Base-by-base conservation (phyloP, 2,113 vertebrate species). In the Otus sunia region DNA sequence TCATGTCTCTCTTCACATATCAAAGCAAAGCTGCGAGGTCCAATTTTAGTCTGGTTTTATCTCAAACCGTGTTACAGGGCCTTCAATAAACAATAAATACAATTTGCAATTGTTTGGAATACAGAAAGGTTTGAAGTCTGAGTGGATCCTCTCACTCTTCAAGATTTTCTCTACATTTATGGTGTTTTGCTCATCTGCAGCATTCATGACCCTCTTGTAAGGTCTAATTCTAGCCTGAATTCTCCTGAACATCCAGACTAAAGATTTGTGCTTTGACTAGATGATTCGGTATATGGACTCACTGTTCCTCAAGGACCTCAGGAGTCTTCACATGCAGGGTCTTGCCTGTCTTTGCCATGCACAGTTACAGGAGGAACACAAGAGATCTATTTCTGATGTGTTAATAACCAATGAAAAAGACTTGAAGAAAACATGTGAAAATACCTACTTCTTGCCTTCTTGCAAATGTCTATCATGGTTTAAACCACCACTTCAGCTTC, bases 401-500 rank as follows among this genome's bases (percentile, higher is more conserved):
- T 52, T 94, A 91, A 78, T 74, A 76, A 83, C 14, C 50, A 74
- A 88, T 90, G 45, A 13, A 73, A 63, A 47, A 91, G 27, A 73
- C 45, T 88, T 43, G 89, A 86, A 94, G 78, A 90, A 86, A 96
- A 85, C 37, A 25, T 1, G 1, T 69, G 86, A 50, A 96, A 96
- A 81, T 75, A 78, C 81, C 87, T 81, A 50, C 39, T 75, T 82
- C 47, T 94, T 94, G 63, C 34, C 59, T 94, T 64, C 62, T 98
- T 78, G 34, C 39, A 86, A 75, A 34, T 49, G 36, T 79, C 90
- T 95, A 36, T 97, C 90, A 92, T 75, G 87, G 56, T 77, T 96
- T 96, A 97, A 97, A 96, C 91, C 66, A 95, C 32, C 81, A 89
- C 86, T 95, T 97, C 90, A 96, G 43, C 69, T 93, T 92, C 87